Percentiles rank a stretch among this genome's conserved stretches.
These are phyloP conservation scores for Phortica variegata DNA, from an alignment of 1,140 invertebrate species.

Conservation along the genomic window DNA sequence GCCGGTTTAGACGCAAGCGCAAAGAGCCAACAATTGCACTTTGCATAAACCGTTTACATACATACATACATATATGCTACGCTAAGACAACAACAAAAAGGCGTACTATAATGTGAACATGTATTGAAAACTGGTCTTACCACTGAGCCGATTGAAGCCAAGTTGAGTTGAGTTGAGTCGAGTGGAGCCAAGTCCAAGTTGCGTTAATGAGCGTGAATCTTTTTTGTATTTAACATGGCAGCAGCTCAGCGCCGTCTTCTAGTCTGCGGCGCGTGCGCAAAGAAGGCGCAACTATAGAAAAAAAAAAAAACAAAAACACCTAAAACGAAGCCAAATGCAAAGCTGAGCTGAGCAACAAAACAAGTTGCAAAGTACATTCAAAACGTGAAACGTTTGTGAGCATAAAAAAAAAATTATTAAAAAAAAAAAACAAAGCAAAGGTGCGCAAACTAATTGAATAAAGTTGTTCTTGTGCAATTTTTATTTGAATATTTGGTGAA, in stretches of 20 bases:
- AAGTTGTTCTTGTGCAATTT: no score
- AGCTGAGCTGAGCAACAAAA: no score
- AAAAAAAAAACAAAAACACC: no score
- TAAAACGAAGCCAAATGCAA: background rate
- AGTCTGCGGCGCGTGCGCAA: background rate
- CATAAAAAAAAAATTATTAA: constrained; percentile 11
- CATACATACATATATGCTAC: constrained; percentile 10
- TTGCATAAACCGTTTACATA: constrained; percentile 19
- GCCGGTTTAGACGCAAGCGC: constrained; percentile 39
- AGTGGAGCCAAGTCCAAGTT: no score
- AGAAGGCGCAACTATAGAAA: background rate
- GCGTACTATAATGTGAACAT: background rate
- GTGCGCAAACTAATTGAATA: background rate
- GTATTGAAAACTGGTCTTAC: constrained; percentile 18
- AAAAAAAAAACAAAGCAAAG: constrained; percentile 6
- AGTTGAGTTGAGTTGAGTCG: no score
- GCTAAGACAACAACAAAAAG: constrained; percentile 5
- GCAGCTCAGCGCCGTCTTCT: background rate
- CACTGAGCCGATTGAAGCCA: background rate
- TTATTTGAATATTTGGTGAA: no score
- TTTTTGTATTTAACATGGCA: background rate
- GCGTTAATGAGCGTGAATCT: background rate
- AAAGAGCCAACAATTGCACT: constrained; percentile 23
- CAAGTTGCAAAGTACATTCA: no score
- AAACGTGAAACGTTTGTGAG: background rate